These are phyloP conservation scores for Morone chrysops DNA, from an alignment of 2,113 vertebrate genomes.

Conservation along the genomic window DNA sequence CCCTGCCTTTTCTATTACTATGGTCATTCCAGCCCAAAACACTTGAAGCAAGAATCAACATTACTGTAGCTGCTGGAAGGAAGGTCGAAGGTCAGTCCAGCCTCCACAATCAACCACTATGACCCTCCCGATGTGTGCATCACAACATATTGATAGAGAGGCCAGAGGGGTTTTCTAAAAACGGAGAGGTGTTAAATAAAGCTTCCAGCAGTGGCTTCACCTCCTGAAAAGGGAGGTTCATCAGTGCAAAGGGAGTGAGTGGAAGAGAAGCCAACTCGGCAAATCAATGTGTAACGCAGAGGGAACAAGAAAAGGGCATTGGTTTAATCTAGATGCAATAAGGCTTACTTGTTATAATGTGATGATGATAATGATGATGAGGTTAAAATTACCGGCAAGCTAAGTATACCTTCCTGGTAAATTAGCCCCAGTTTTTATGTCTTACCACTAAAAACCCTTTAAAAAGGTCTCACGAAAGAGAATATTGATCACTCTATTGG, in stretches of 20 bases:
- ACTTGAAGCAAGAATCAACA: slow-evolving; percentile 44
- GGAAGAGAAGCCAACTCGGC: neutral
- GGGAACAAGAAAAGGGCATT: slow-evolving; percentile 1
- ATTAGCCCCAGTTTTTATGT: slow-evolving; percentile 19
- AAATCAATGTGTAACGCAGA: slow-evolving; percentile 28
- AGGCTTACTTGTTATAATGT: slow-evolving; percentile 8
- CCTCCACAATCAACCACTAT: slow-evolving; percentile 19
- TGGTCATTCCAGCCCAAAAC: slow-evolving; percentile 31
- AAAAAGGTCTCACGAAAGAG: slow-evolving; percentile 40
- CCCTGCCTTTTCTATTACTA: slow-evolving; percentile 9
- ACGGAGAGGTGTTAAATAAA: neutral
- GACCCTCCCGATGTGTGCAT: slow-evolving; percentile 17
- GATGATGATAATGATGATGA: slow-evolving; percentile 43
- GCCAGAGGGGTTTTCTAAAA: slow-evolving; percentile 29
- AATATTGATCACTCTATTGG: slow-evolving; percentile 47
- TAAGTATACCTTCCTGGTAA: slow-evolving; percentile 23
- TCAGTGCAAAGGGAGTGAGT: slow-evolving; percentile 8
- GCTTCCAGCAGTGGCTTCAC: slow-evolving; percentile 10
- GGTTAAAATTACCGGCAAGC: slow-evolving; percentile 26
- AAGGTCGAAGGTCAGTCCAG: slow-evolving; percentile 50
- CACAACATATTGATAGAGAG: slow-evolving; percentile 32
- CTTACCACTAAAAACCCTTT: slow-evolving; percentile 30
- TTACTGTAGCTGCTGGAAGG: slow-evolving; percentile 27
- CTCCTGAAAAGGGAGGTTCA: slow-evolving; percentile 5
- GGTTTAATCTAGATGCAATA: slow-evolving; percentile 7